These are phyloP conservation scores for Amniataba percoides DNA, from an alignment of 2,797 vertebrate species.

Conservation along the genomic window DNA sequence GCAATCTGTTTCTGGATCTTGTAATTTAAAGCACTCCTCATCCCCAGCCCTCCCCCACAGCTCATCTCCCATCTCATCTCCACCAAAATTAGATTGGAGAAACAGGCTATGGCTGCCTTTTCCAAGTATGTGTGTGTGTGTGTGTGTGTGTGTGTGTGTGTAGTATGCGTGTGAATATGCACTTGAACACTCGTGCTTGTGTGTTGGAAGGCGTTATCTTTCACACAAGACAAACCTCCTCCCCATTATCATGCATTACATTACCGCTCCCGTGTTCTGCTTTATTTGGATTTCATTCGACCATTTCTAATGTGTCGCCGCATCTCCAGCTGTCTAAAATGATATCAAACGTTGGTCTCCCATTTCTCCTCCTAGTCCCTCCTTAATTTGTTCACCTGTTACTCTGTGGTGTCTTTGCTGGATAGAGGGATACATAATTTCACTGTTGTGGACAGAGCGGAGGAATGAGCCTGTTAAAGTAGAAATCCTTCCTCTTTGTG, in stretches of 20 bases:
- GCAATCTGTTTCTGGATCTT: conserved; percentile 84
- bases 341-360: conserved; percentile 79
- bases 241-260: conserved; percentile 68
- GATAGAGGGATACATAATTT: conserved; percentile 48
- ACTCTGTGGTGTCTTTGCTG: conserved; percentile 49
- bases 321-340: conserved; percentile 76
- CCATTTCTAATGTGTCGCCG: conserved; percentile 61
- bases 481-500: conserved; percentile 13
- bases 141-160: conserved; percentile 13
- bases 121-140: conserved; percentile 11
- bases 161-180: conserved; percentile 1
- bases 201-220: conserved; percentile 21
- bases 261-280: conserved; percentile 54
- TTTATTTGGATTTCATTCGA: conserved; percentile 66
- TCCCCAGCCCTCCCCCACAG: conserved; percentile 61
- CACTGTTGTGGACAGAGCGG: conserved; percentile 1
- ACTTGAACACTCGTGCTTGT: conserved; percentile 4
- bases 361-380: conserved; percentile 61
- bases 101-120: conserved; percentile 36
- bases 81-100: conserved; percentile 82
- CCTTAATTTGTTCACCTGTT: conserved; percentile 74
- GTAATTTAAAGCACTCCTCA: conserved; percentile 78
- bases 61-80: conserved; percentile 83
- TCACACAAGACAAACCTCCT: conserved; percentile 38
- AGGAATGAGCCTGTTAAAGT: conserved; percentile 22